Evolutionary conservation across 2,797 vertebrate genomes (phyloP).

Genomic region (Neopelma chrysocephalum): DNA sequence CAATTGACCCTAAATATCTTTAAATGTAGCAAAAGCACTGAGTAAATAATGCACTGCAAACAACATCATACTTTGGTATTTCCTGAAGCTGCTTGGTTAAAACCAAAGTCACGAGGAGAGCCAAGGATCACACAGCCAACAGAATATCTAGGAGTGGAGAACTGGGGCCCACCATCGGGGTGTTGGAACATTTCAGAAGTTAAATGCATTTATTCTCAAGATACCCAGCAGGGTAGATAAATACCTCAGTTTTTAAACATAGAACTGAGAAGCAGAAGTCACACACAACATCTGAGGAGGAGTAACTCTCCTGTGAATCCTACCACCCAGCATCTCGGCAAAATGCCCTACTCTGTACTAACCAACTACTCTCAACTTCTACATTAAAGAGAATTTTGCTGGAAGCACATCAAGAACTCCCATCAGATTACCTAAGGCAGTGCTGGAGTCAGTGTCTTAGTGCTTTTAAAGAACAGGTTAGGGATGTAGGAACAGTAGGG

Average conservation of each 20-base stretch:
- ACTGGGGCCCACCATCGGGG: not conserved
- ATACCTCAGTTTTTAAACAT: not conserved
- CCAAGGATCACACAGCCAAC: not conserved
- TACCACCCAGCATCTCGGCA: not conserved
- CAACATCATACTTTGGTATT: not conserved
- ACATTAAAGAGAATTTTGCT: rapidly evolving
- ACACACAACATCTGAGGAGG: not conserved
- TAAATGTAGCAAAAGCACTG: not conserved
- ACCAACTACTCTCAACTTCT: not conserved
- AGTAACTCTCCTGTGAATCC: not conserved
- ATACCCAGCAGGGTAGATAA: not conserved
- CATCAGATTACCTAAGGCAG: not conserved
- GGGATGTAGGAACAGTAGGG: not conserved
- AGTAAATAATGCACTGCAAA: not conserved
- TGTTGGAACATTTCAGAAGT: not conserved
- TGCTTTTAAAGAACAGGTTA: not conserved
- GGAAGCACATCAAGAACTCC: not conserved
- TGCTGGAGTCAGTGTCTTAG: not conserved
- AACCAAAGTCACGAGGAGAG: not conserved
- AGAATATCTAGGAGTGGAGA: not conserved
- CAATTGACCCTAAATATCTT: not conserved
- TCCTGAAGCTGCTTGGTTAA: not conserved
- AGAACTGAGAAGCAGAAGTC: not conserved
- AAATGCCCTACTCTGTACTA: not conserved
- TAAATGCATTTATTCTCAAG: conserved; percentile 8